Percentiles rank a stretch among this genome's conserved stretches.
phyloP scores from a whole-genome alignment of 2,797 vertebrate species.

The Pangasius sanitwongsei region DNA sequence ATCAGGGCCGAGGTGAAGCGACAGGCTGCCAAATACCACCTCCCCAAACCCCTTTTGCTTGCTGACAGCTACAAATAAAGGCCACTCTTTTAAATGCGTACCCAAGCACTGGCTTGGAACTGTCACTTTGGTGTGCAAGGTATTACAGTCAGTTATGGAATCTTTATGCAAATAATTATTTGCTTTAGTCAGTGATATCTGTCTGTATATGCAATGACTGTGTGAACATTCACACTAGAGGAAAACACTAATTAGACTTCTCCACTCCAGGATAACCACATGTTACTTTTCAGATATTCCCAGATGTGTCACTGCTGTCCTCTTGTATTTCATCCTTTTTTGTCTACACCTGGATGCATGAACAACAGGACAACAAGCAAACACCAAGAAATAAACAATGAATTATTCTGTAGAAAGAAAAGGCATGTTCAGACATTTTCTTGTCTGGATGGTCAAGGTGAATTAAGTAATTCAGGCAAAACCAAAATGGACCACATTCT shows the following conservation, averaged over 20 bases:
- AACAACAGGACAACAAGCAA: constrained; percentile 29
- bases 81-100: constrained; percentile 66
- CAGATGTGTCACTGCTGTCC: background rate
- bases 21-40: constrained; percentile 80
- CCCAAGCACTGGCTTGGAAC: constrained; percentile 57
- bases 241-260: background rate
- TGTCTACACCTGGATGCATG: background rate
- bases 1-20: constrained; percentile 88
- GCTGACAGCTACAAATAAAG: constrained; percentile 68
- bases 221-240: background rate
- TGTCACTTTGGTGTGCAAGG: background rate
- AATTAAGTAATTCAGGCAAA: constrained; percentile 8
- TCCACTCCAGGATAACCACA: background rate
- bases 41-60: constrained; percentile 37
- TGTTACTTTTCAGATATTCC: background rate
- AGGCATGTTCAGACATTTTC: constrained; percentile 33
- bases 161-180: background rate
- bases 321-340: background rate
- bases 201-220: background rate
- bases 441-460: constrained; percentile 27
- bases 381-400: constrained; percentile 38
- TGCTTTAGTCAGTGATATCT: background rate
- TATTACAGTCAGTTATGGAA: background rate
- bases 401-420: constrained; percentile 40
- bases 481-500: background rate